phyloP scores from a whole-genome alignment of 2,113 vertebrate genomes.

The Coreoperca whiteheadi region DNA sequence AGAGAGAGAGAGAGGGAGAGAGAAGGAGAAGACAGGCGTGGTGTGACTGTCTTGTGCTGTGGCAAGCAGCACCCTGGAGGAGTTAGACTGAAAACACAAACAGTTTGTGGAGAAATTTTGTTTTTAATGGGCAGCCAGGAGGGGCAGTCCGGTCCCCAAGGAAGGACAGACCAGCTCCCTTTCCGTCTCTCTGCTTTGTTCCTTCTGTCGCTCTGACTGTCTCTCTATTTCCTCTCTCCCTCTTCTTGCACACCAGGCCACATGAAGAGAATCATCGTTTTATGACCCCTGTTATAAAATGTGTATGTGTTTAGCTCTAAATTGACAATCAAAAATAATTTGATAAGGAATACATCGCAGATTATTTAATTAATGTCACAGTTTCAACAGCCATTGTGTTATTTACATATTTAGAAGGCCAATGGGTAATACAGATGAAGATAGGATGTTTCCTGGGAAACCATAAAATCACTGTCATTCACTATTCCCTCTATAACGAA shows the following conservation, averaged over 20 bases:
- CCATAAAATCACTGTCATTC: background rate
- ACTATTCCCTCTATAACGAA: background rate
- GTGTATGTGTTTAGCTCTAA: background rate
- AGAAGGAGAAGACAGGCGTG: constrained; percentile 79
- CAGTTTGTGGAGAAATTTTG: constrained; percentile 90
- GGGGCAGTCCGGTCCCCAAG: constrained; percentile 76
- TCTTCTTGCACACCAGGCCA: background rate
- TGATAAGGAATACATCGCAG: background rate
- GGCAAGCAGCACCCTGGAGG: constrained; percentile 85
- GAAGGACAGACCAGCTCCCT: constrained; percentile 44
- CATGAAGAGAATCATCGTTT: constrained; percentile 1
- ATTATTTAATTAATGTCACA: constrained; percentile 1
- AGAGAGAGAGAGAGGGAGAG: constrained; percentile 25
- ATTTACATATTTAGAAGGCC: constrained; percentile 4
- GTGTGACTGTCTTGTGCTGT: constrained; percentile 83
- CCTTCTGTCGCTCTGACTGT: constrained; percentile 14
- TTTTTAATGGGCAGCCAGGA: constrained; percentile 82
- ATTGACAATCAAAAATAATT: constrained; percentile 17
- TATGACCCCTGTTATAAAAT: background rate
- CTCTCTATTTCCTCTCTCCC: constrained; percentile 18
- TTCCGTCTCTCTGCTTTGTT: constrained; percentile 6
- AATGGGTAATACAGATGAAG: background rate
- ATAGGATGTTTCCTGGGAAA: background rate
- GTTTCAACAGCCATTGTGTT: background rate
- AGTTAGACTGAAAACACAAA: constrained; percentile 88